Percentiles rank a stretch among this genome's conserved stretches.
Evolutionary conservation across 2,888 invertebrate genomes (phyloP).

Genomic region (Clitarchus hookeri): DNA sequence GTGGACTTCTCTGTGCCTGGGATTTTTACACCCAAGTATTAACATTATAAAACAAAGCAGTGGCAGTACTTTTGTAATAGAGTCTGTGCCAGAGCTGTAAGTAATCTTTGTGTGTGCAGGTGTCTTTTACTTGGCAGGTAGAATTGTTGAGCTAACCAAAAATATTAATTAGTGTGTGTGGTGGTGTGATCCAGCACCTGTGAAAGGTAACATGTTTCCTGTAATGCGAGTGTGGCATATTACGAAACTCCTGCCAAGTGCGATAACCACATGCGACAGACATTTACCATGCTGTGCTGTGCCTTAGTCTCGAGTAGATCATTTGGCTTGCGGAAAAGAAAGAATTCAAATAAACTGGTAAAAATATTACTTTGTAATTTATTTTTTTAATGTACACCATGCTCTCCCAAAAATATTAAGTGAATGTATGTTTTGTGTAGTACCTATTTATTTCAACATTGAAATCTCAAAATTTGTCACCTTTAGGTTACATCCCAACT

Average conservation of each 20-base stretch:
- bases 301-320: neutral
- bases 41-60: neutral
- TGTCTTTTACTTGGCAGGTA: neutral
- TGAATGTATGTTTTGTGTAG: no score
- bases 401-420: no score
- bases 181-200: neutral
- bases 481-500: no score
- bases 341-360: neutral
- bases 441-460: no score
- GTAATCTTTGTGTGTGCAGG: neutral
- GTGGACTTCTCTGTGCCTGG: neutral
- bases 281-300: constrained; percentile 14
- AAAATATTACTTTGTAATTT: neutral
- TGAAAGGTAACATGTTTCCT: neutral
- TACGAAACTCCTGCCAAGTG: neutral
- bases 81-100: neutral
- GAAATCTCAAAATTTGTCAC: no score
- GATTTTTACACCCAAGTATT: constrained; percentile 1
- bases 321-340: neutral
- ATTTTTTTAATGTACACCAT: neutral
- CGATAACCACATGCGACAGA: neutral
- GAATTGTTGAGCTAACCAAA: neutral
- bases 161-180: neutral
- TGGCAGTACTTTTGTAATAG: neutral
- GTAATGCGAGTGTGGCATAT: neutral